Base-by-base conservation (phyloP, 2,797 vertebrate species). In the Tadarida brasiliensis region DNA sequence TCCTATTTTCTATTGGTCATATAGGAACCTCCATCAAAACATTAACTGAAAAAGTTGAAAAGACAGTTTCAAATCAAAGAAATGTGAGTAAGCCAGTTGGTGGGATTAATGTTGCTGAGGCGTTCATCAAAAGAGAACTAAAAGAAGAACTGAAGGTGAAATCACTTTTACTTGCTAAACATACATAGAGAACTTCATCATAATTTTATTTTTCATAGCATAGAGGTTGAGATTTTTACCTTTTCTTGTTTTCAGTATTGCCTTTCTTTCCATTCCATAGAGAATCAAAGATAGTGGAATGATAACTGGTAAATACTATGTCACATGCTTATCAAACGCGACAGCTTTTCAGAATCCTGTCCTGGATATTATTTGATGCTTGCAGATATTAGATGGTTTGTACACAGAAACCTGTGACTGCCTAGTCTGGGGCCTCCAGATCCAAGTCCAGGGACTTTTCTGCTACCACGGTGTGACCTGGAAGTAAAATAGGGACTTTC, bases 81-180 rank as follows among this genome's bases (percentile, higher is more conserved):
- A 98, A 14, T 67, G 97, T 96, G 92, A 98, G 73, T 80, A 98
- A 98, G 91, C 96, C 98, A 44, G 71, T 94, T 90, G 97, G 97
- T 91, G 98, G 98, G 56, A 80, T 98, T 96, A 96, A 98, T 17
- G 71, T 98, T 47, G 73, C 95, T 0, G 97, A 98, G 20, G 73
- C 94, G 0, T 98, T 98, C 96, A 17, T 96, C 84, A 98, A 96
- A 92, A 98, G 98, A 90, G 97, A 96, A 9, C 74, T 97, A 57
- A 98, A 98, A 97, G 98, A 98, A 98, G 98, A 98, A 76, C 78
- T 94, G 3, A 98, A 99, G 99, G 99, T 99, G 15, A 93, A 63
- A 47, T 87, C 33, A 33, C 22, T 82, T 80, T 90, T 71, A 15
- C 57, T 84, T 59, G 30, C 68, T 82, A 59, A 70, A 47, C 33